Conservation (phyloP, 2,888 invertebrate species). For the Leistus spinibarbis region DNA sequence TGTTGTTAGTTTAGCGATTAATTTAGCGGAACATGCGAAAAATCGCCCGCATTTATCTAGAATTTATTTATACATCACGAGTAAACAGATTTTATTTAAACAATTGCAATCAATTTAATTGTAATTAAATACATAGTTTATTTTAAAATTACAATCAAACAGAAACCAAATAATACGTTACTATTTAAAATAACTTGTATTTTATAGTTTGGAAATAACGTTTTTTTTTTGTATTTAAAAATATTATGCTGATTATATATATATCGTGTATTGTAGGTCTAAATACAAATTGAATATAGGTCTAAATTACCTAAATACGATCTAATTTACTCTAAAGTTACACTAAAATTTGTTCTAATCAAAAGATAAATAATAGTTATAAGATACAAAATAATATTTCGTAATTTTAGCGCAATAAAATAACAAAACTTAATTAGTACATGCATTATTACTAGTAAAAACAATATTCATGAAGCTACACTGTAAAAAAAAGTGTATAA, state of each 20-base stretch:
- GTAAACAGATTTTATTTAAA: not conserved
- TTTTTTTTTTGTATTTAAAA: not conserved
- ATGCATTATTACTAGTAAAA: too few relatives aligned
- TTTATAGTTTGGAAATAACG: too few relatives aligned
- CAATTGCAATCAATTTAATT: not conserved
- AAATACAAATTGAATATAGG: not conserved
- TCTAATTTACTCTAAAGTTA: not conserved
- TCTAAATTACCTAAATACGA: not conserved
- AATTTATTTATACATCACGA: too few relatives aligned
- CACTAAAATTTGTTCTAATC: too few relatives aligned
- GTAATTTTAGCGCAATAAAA: too few relatives aligned
- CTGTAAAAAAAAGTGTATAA: too few relatives aligned
- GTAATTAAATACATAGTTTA: not conserved
- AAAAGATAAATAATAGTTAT: too few relatives aligned
- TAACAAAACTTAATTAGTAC: too few relatives aligned
- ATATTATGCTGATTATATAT: not conserved
- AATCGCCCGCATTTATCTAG: not conserved
- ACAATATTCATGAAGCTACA: too few relatives aligned
- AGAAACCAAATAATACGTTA: too few relatives aligned
- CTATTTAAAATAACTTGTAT: not conserved
- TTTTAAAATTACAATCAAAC: not conserved
- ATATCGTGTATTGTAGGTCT: too few relatives aligned
- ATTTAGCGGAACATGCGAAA: constrained; percentile 31
- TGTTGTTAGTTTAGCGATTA: constrained; percentile 54
- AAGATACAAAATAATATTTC: too few relatives aligned